Evolutionary conservation across 2,888 invertebrate species (phyloP).

Genomic region (Aricia artaxerxes): DNA sequence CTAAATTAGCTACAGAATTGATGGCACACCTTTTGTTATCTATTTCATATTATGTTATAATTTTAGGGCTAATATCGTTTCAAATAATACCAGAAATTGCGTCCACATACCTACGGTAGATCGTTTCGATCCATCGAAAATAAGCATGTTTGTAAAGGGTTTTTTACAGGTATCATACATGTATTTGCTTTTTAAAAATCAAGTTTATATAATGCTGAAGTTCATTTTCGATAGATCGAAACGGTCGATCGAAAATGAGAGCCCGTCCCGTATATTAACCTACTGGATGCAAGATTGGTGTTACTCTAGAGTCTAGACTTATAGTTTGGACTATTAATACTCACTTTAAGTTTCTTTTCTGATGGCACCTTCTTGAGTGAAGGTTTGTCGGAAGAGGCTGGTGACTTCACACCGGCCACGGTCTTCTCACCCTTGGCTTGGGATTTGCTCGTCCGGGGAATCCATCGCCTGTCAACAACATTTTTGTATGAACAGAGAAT

Average conservation of each 20-base stretch:
- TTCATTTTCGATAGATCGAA: no score
- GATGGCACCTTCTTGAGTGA: slow-evolving; percentile 89
- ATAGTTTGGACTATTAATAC: slow-evolving; percentile 39
- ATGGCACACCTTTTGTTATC: background rate
- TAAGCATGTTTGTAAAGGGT: no score
- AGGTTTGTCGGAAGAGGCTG: slow-evolving; percentile 74
- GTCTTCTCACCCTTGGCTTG: slow-evolving; percentile 92
- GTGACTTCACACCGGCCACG: slow-evolving; percentile 71
- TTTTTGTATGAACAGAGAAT: slow-evolving; percentile 41
- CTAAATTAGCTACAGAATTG: background rate
- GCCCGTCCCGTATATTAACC: no score
- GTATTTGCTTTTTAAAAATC: no score
- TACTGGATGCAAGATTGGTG: no score
- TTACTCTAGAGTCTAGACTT: background rate
- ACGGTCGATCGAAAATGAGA: no score
- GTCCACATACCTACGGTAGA: no score
- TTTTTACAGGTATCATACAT: no score
- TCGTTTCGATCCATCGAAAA: no score
- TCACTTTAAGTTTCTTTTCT: slow-evolving; percentile 91
- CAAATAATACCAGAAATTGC: no score
- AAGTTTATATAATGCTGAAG: no score
- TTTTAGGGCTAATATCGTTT: slow-evolving; percentile 7
- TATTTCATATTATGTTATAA: slow-evolving; percentile 31
- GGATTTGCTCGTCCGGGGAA: slow-evolving; percentile 86
- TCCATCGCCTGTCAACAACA: slow-evolving; percentile 43